Conservation (phyloP, 2,113 vertebrate genomes). For the Catagonus wagneri region DNA sequence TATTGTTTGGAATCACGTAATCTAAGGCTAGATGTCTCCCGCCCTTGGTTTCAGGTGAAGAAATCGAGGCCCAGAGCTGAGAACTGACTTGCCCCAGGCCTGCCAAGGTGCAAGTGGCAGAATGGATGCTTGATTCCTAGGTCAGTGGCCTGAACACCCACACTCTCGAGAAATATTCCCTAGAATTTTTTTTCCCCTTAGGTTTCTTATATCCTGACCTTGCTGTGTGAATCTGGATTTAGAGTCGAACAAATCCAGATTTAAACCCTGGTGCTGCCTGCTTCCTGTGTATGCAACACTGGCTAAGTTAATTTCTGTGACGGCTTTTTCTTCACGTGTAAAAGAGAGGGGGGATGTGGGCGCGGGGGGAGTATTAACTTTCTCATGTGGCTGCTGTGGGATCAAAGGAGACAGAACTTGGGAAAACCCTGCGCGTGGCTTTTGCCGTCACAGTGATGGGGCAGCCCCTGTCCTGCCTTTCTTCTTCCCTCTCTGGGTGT, state of each 20-base stretch:
- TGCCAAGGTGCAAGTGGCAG: not conserved
- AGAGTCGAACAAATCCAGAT: not conserved
- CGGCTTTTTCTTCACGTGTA: not conserved
- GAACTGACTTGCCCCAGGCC: not conserved
- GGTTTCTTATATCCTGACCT: not conserved
- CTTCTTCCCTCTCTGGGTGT: not conserved
- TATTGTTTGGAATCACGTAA: not conserved
- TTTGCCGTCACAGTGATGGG: accelerated
- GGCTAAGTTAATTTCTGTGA: not conserved
- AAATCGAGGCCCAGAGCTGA: not conserved
- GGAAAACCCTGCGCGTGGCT: accelerated
- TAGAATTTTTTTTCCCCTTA: no score
- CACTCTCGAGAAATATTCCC: not conserved
- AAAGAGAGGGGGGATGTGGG: not conserved
- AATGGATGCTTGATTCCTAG: not conserved
- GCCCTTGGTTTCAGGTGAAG: not conserved
- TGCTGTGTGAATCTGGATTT: not conserved
- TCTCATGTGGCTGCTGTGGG: accelerated
- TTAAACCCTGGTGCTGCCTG: not conserved
- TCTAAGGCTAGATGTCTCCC: not conserved
- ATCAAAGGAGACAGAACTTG: no score
- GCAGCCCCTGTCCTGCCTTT: accelerated
- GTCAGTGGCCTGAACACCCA: not conserved
- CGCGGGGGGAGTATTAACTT: not conserved
- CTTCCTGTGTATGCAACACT: not conserved